Conservation (phyloP, 2,113 vertebrate species). For the Elephas maximus region DNA sequence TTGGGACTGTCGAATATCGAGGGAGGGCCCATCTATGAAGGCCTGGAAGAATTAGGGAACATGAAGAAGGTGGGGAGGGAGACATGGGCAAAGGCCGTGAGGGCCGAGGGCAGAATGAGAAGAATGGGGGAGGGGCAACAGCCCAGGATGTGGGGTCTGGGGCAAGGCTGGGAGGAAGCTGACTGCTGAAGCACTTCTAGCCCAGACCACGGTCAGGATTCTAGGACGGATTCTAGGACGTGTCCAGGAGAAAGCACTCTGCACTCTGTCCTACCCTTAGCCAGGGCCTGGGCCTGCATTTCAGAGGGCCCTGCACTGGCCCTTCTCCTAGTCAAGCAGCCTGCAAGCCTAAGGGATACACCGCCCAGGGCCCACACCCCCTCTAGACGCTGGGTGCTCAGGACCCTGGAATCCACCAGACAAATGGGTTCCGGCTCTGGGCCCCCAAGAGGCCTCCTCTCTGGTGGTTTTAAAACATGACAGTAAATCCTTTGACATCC, state of each 20-base stretch:
- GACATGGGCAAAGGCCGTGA: neutral
- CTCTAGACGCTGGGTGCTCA: neutral
- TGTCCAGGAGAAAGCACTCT: neutral
- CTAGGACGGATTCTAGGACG: too few species aligned
- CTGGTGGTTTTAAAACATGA: neutral
- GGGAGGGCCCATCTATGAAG: neutral
- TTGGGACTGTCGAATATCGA: neutral
- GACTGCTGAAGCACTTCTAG: neutral
- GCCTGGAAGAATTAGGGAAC: neutral
- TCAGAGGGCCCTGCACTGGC: neutral
- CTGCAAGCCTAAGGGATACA: neutral
- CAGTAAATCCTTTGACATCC: neutral
- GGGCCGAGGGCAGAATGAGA: accelerated
- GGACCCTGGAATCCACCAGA: neutral
- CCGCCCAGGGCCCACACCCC: neutral
- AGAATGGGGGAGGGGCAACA: neutral
- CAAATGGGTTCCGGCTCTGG: neutral
- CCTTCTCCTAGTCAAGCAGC: too few species aligned
- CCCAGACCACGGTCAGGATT: neutral
- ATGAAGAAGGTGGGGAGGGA: neutral
- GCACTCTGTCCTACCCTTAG: too few species aligned
- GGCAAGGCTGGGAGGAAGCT: neutral
- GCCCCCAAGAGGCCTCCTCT: neutral
- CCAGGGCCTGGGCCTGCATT: neutral
- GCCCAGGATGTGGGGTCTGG: neutral